Conservation (phyloP, 1,140 invertebrate genomes). For the Aplysia californica region DNA sequence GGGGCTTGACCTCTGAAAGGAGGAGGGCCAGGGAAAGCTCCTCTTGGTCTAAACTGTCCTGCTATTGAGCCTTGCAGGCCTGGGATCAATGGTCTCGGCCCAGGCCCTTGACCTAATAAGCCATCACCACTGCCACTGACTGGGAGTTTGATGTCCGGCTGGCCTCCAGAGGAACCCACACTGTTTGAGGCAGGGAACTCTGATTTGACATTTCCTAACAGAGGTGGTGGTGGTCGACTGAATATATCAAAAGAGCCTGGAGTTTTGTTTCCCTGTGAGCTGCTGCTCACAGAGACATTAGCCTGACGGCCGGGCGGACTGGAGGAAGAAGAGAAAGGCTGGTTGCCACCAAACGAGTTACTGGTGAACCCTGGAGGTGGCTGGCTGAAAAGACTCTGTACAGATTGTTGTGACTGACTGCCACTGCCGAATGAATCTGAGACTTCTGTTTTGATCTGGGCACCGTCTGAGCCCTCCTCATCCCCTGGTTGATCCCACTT, state of each 20-base stretch:
- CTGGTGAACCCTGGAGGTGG: conserved; percentile 10
- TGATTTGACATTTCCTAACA: conserved; percentile 9
- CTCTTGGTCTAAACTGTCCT: not conserved
- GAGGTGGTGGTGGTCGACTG: conserved; percentile 7
- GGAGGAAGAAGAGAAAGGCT: not conserved
- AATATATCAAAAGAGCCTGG: conserved; percentile 5
- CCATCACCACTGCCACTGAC: not conserved
- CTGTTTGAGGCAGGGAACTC: not conserved
- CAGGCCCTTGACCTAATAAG: not conserved
- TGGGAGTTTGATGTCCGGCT: not conserved
- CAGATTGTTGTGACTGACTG: no score
- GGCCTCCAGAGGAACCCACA: not conserved
- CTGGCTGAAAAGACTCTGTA: conserved; percentile 10
- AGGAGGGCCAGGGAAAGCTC: not conserved
- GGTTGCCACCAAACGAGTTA: not conserved
- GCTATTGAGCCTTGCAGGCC: not conserved
- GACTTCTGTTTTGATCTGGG: conserved; percentile 13
- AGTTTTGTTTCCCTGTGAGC: not conserved
- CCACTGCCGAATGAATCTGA: not conserved
- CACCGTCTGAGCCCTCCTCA: not conserved
- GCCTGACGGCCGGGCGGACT: not conserved
- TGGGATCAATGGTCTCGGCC: conserved; percentile 17
- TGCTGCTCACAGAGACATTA: not conserved
- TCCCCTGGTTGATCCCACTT: conserved; percentile 31
- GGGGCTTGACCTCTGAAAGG: not conserved